These are phyloP conservation scores for Microcebus jonahi DNA, from an alignment of 2,113 vertebrate genomes.

Conservation along the genomic window DNA sequence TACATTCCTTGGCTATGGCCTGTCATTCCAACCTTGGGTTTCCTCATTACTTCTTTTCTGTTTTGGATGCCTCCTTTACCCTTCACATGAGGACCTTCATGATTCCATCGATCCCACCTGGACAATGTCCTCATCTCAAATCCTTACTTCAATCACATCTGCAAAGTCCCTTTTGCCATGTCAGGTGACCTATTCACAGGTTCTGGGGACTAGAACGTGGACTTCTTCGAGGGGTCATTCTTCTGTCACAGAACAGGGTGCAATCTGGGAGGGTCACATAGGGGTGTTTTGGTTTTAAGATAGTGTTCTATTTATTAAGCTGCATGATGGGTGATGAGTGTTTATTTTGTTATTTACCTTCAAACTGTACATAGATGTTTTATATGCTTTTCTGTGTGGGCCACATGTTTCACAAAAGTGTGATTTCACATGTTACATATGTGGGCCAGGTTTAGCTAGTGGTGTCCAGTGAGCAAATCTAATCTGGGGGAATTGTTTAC, in stretches of 20 bases:
- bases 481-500: neutral
- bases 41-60: neutral
- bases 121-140: neutral
- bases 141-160: neutral
- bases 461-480: neutral
- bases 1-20: fast-evolving
- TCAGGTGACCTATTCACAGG: neutral
- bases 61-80: neutral
- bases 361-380: neutral
- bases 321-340: neutral
- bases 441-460: neutral
- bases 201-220: neutral
- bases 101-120: neutral
- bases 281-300: neutral
- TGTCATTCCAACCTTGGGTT: neutral
- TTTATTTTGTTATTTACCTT: neutral
- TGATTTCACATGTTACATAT: fast-evolving
- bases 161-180: neutral
- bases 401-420: neutral
- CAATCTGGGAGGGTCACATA: neutral
- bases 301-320: neutral
- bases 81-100: neutral
- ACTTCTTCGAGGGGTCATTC: neutral
- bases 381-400: neutral
- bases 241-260: neutral